Percentiles rank a stretch among this genome's conserved stretches.
These are phyloP conservation scores for Ophraella communa DNA, from an alignment of 2,888 invertebrate species.

Conservation along the genomic window DNA sequence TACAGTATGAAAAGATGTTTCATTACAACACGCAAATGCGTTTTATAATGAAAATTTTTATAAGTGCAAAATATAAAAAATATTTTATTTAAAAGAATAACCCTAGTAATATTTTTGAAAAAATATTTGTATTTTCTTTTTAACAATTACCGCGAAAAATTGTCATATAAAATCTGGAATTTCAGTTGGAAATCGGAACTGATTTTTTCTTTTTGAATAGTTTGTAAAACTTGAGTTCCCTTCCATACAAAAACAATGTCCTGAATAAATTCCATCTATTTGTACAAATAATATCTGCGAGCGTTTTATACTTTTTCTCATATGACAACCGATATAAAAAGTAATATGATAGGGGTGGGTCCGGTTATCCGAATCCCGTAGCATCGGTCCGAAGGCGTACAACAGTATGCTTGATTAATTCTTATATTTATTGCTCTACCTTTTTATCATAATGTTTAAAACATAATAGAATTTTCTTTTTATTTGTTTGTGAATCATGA, in stretches of 20 bases:
- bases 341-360: constrained; percentile 25
- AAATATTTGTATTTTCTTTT: too few species aligned
- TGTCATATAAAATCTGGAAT: too few species aligned
- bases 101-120: too few species aligned
- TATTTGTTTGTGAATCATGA: constrained; percentile 18
- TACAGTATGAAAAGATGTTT: too few species aligned
- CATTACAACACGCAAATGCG: too few species aligned
- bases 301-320: constrained; percentile 15
- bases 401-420: constrained; percentile 29
- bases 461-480: constrained; percentile 23
- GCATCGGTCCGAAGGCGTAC: constrained; percentile 14
- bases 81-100: too few species aligned
- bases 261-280: background rate
- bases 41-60: too few species aligned
- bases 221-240: too few species aligned
- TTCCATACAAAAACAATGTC: background rate
- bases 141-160: too few species aligned
- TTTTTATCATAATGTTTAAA: constrained; percentile 25
- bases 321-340: constrained; percentile 27
- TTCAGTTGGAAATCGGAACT: too few species aligned
- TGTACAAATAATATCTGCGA: constrained; percentile 9
- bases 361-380: constrained; percentile 14
- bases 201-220: too few species aligned
- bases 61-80: too few species aligned
- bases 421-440: constrained; percentile 26